A percentile compares a stretch with the other conserved stretches of the same genome.
Conservation (phyloP, 2,797 vertebrate genomes). For the Uromys caudimaculatus region DNA sequence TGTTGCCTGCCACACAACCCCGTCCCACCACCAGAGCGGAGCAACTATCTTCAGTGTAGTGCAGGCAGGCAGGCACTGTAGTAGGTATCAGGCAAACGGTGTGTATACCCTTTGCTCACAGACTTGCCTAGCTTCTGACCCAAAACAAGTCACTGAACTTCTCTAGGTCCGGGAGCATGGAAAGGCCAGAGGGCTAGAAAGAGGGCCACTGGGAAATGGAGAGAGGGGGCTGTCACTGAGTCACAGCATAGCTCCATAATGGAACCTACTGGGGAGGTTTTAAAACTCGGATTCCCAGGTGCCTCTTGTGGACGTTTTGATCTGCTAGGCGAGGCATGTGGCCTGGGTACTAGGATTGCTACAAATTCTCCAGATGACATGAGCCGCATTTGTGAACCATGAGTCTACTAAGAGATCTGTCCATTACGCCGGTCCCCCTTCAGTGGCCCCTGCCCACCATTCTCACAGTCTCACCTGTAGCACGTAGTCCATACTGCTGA, state of each 20-base stretch:
- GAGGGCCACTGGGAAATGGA: neutral
- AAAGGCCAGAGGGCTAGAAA: neutral
- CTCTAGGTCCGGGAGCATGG: neutral
- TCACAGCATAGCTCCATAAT: neutral
- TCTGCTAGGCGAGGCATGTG: neutral
- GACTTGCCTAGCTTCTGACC: neutral
- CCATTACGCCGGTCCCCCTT: neutral
- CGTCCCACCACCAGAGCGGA: neutral
- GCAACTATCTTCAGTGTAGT: neutral
- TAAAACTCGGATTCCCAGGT: neutral
- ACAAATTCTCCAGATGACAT: neutral
- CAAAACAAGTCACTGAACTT: neutral
- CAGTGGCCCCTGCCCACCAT: neutral
- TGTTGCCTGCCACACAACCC: neutral
- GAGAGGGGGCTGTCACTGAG: neutral
- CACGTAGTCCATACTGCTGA: conserved; percentile 93
- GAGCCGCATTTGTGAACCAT: neutral
- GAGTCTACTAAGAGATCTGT: neutral
- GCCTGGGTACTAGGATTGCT: neutral
- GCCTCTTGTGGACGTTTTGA: neutral
- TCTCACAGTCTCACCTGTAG: conserved; percentile 90
- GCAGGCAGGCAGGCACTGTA: neutral
- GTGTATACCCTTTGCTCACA: neutral
- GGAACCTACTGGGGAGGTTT: neutral
- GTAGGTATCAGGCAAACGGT: neutral